Evolutionary conservation across 2,113 vertebrate species (phyloP).

Genomic region (Myrmecophaga tridactyla): DNA sequence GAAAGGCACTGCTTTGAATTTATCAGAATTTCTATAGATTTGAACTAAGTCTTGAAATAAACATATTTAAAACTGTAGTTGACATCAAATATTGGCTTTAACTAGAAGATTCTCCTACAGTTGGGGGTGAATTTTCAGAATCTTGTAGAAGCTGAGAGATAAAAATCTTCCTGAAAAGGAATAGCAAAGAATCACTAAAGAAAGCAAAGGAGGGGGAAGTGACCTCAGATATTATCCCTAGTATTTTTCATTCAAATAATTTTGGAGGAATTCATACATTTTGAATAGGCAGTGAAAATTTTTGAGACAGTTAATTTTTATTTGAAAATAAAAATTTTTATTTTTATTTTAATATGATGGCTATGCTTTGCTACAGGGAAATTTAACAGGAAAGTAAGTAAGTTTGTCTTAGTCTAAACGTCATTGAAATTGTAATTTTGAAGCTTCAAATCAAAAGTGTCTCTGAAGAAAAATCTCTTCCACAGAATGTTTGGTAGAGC

Average conservation of each 20-base stretch:
- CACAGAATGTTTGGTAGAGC: not conserved
- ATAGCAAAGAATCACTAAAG: not conserved
- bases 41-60: slow-evolving; percentile 27
- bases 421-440: not conserved
- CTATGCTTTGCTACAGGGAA: not conserved
- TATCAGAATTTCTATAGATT: not conserved
- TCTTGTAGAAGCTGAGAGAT: not conserved
- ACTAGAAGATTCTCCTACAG: not conserved
- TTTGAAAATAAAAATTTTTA: too few relatives aligned
- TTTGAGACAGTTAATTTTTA: too few relatives aligned
- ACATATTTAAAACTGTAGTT: not conserved
- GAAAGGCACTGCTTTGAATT: not conserved
- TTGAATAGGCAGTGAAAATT: not conserved
- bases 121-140: slow-evolving; percentile 5
- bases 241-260: not conserved
- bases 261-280: not conserved
- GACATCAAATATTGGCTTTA: slow-evolving; percentile 6
- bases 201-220: not conserved
- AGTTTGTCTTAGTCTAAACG: not conserved
- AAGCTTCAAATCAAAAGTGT: not conserved
- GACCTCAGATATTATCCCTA: not conserved
- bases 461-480: slow-evolving; percentile 1
- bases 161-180: not conserved
- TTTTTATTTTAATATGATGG: too few relatives aligned
- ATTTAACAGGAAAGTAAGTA: not conserved